Evolutionary conservation across 1,140 invertebrate species (phyloP), one percentile per base, ranked within the genome.

Genomic region (Drosophila kohkoa): DNA sequence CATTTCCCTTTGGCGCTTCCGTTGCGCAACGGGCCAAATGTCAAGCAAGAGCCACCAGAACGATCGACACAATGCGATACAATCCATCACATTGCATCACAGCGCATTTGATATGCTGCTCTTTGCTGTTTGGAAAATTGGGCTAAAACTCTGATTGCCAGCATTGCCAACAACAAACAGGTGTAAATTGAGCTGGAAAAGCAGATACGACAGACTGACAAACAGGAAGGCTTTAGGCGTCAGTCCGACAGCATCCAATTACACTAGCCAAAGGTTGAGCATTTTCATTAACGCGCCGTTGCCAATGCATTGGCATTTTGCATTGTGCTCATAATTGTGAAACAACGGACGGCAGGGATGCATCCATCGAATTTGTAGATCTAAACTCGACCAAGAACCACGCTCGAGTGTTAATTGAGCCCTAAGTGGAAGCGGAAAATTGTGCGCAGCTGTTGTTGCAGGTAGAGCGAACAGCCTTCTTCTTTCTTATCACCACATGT

Each of bases 151-250:
- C 58, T 48, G 81, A 75, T 78, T 81, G 74, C 35, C 35, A 30
- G 16, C 13, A 3, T 55, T 54, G 20, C 32, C 32, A 52, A 54
- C 38, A 76, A 75, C 85, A 85, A 76, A 75, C 85, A 89, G 78
- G 72, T 89, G 85, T 85, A 89, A 89, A 90, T 74, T 90, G 85
- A 89, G 75, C 81, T 83, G 73, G 54, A 70, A 82, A 86, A 76
- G 70, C 73, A 64, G 83, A 49, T 57, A 38, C 20, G 54, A 57
- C 75, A 75, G 51, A 32, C 62, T 11, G 52, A 20, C 52, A 41
- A 13, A 7, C 72, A 75, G 73, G 75, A 74, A 80, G 77, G 54
- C 69, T 67, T 63, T 64, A 43, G 66, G 49, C 60, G 58, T 69
- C 30, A 57, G 60, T 64, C 30, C 60, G 32, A 20, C 25, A 67